Evolutionary conservation across 2,113 vertebrate species (phyloP), one percentile per base, ranked within the genome.

Genomic region (Cromileptes altivelis): DNA sequence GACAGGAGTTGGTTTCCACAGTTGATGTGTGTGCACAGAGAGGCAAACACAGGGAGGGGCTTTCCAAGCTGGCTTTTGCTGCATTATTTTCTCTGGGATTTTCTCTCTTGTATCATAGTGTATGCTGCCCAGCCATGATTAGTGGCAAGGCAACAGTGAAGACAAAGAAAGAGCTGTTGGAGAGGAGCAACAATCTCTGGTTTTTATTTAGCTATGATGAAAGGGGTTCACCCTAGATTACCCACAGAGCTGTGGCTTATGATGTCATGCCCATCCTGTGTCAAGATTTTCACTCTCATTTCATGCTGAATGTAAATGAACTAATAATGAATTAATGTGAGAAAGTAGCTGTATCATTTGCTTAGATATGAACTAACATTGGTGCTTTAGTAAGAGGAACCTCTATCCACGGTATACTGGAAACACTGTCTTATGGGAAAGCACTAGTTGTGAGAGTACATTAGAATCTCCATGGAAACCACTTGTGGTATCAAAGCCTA

Each of bases 391-490:
- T 50, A 53, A 37, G 27, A 23, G 50, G 37, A 67, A 62, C 62
- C 57, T 58, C 19, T 27, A 53, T 78, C 37, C 65, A 65, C 72
- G 19, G 55, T 84, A 77, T 88, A 78, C 64, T 71, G 71, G 80
- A 85, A 79, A 75, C 81, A 76, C 74, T 75, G 85, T 89, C 82
- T 92, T 81, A 93, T 90, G 88, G 88, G 76, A 92, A 92, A 91
- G 92, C 90, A 92, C 87, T 93, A 92, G 89, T 95, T 94, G 91
- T 91, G 87, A 87, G 84, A 89, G 89, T 93, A 89, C 94, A 93
- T 94, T 92, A 94, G 75, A 86, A 92, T 96, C 92, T 87, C 95
- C 96, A 96, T 96, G 95, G 96, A 94, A 96, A 96, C 96, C 93
- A 89, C 91, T 94, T 95, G 94, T 88, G 91, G 86, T 94, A 94